Percentiles rank a stretch among this genome's conserved stretches.
These are phyloP conservation scores for Rana temporaria DNA, from an alignment of 2,113 vertebrate genomes.

Conservation along the genomic window DNA sequence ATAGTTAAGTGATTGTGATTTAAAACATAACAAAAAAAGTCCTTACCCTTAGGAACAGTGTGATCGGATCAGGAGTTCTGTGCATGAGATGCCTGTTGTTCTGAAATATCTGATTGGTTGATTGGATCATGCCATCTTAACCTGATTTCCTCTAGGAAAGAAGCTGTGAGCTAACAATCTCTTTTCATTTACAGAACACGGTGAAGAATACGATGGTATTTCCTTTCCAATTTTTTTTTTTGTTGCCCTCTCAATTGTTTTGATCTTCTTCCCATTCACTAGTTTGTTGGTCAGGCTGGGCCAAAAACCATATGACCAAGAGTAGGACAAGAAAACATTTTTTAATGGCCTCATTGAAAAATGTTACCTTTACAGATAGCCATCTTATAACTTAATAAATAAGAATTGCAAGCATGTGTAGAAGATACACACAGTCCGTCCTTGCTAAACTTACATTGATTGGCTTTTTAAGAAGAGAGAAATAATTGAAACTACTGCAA, in stretches of 20 bases:
- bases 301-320: slow-evolving; percentile 4
- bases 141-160: background rate
- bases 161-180: slow-evolving; percentile 26
- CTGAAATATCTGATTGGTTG: background rate
- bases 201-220: slow-evolving; percentile 55
- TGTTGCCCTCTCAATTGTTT: background rate
- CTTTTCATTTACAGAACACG: slow-evolving; percentile 51
- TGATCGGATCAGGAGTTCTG: background rate
- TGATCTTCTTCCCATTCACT: background rate
- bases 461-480: no score
- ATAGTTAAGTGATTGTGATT: background rate
- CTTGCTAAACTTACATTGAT: no score
- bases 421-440: no score
- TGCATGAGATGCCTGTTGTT: slow-evolving; percentile 24
- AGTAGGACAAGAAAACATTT: no score
- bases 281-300: slow-evolving; percentile 17
- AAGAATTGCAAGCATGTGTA: no score
- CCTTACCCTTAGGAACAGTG: background rate
- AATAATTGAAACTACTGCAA: no score
- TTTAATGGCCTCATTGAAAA: no score
- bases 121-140: background rate
- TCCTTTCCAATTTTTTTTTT: slow-evolving; percentile 23
- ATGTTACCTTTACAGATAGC: no score
- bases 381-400: no score
- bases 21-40: background rate